These are phyloP conservation scores for Sandelia bainsii DNA, from an alignment of 2,797 vertebrate species.

Conservation along the genomic window DNA sequence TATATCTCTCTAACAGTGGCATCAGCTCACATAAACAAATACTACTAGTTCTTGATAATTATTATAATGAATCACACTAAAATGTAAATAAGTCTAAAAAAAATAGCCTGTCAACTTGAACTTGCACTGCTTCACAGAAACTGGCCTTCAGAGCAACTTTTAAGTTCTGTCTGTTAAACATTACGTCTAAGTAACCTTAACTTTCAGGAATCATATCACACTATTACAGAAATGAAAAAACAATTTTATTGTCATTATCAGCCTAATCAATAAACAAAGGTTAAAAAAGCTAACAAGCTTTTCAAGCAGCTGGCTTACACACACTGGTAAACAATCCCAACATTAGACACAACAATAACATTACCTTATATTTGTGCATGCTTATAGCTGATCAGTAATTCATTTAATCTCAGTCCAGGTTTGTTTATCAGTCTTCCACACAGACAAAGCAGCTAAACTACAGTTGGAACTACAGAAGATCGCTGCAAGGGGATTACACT, in stretches of 20 bases:
- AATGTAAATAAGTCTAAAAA: neutral
- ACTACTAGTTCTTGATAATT: neutral
- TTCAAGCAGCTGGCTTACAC: conserved; percentile 26
- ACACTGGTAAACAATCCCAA: conserved; percentile 7
- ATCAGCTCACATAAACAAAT: neutral
- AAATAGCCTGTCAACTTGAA: neutral
- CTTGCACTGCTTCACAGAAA: neutral
- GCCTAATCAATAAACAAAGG: conserved; percentile 35
- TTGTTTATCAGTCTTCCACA: conserved; percentile 50
- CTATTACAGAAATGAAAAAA: conserved; percentile 6
- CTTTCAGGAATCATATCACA: neutral
- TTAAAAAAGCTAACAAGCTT: conserved; percentile 3
- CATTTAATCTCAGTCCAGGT: conserved; percentile 47
- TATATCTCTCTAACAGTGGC: neutral
- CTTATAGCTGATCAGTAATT: conserved; percentile 42
- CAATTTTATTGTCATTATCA: conserved; percentile 5
- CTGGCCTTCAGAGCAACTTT: neutral
- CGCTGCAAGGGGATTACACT: conserved; percentile 74
- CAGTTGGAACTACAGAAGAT: conserved; percentile 43
- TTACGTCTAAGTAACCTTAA: neutral
- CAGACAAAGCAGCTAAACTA: conserved; percentile 60
- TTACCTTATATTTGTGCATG: conserved; percentile 78
- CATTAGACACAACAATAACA: conserved; percentile 14
- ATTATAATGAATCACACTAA: conserved; percentile 1
- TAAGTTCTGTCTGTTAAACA: neutral